Percentiles rank a stretch among this genome's conserved stretches.
Conservation (phyloP, 1,140 invertebrate species). For the Ceratina australensis region DNA sequence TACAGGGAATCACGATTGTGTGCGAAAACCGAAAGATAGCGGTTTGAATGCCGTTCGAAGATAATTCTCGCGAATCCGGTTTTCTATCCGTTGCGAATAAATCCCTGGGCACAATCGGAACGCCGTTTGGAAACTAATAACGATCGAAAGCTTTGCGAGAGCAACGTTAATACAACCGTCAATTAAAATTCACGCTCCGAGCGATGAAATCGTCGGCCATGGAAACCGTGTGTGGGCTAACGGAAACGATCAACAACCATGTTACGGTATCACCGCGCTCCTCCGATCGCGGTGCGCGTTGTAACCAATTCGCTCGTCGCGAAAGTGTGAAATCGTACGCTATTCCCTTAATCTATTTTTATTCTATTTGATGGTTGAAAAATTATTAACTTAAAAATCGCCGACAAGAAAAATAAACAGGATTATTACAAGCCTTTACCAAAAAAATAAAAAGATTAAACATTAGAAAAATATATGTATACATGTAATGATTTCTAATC, state of each 20-base stretch:
- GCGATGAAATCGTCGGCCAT: background rate
- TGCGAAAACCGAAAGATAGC: background rate
- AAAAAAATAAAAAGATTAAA: too few relatives aligned
- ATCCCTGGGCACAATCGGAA: background rate
- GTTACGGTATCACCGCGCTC: background rate
- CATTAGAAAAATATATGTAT: too few relatives aligned
- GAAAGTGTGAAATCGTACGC: background rate
- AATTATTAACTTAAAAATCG: background rate
- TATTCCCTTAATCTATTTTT: background rate
- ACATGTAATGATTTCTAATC: too few relatives aligned
- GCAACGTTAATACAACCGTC: constrained; percentile 1
- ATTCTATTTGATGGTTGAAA: background rate
- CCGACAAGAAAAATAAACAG: background rate
- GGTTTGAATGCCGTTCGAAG: background rate
- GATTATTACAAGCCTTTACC: too few relatives aligned
- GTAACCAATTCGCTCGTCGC: too few relatives aligned
- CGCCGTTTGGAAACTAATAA: constrained; percentile 19
- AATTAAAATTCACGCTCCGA: constrained; percentile 19
- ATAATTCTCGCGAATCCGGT: constrained; percentile 5
- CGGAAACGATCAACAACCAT: background rate
- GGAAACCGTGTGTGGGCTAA: background rate
- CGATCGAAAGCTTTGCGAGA: background rate
- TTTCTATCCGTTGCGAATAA: background rate
- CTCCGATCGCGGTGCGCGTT: background rate
- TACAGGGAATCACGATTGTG: background rate